These are phyloP conservation scores for Menura novaehollandiae DNA, from an alignment of 2,113 vertebrate species.

Conservation along the genomic window DNA sequence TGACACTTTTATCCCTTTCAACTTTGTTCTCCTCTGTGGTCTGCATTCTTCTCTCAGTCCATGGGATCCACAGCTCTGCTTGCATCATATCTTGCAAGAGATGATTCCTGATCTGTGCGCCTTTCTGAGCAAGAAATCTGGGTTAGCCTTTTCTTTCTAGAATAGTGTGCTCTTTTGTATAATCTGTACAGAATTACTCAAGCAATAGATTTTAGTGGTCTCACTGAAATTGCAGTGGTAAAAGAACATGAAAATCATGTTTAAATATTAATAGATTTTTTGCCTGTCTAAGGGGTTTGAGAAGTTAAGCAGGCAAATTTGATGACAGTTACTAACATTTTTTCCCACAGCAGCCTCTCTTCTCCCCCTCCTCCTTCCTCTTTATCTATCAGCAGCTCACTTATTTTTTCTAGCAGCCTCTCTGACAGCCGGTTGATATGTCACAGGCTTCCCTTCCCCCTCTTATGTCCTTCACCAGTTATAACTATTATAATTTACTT, in stretches of 20 bases:
- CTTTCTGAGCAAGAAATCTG: background rate
- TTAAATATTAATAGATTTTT: background rate
- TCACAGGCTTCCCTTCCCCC: slow-evolving; percentile 25
- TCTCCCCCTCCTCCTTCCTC: background rate
- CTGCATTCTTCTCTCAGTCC: slow-evolving; percentile 1
- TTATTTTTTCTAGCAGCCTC: slow-evolving; percentile 6
- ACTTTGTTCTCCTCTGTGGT: slow-evolving; percentile 18
- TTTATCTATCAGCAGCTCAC: slow-evolving; percentile 38
- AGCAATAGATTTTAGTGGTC: background rate
- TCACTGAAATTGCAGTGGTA: background rate
- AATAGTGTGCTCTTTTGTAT: background rate
- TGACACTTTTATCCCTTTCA: slow-evolving; percentile 29
- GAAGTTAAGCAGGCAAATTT: slow-evolving; percentile 13
- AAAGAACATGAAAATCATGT: background rate
- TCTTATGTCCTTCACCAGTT: background rate
- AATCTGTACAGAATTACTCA: background rate
- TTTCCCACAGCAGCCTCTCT: slow-evolving; percentile 40
- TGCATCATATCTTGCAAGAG: background rate
- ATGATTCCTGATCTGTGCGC: background rate
- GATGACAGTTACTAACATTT: slow-evolving; percentile 25
- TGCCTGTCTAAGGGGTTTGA: background rate
- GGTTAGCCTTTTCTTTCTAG: background rate
- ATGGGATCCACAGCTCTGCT: background rate
- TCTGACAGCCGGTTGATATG: slow-evolving; percentile 28
- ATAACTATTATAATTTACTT: background rate